Base-by-base conservation (phyloP, 1,140 invertebrate genomes). In the Aphaenogaster ashmeadi region DNA sequence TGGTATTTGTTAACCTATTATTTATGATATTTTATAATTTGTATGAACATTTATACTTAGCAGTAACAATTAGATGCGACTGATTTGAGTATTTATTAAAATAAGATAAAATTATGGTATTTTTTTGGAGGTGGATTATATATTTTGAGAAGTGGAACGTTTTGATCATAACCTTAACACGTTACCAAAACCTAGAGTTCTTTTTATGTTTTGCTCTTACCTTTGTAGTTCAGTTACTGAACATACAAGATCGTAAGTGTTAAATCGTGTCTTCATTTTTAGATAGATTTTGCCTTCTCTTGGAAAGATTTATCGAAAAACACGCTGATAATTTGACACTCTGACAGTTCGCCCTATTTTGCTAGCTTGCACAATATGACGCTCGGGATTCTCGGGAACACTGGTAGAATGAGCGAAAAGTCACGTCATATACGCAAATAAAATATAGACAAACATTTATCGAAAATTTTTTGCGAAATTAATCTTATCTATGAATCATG, bases 241-340 rank as follows among this genome's bases (percentile, higher is more conserved):
- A 92, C 98, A 98, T 86, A 98, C 97, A 80, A 99, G 97, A 96
- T 99, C 99, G 92, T 98, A 98, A 0, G 98, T 98, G 93, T 98
- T 98, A 95, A 99, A 99, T 94, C 98, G 96, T 13, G 97, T 97
- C 96, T 99, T 99, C 98, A 99, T 99, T 93, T 95, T 97, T 33
- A 27, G 9, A 36, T 0, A 9, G 33, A 18, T 67, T 21, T 47
- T 60, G 41, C 15, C 78, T 21, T 15, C 41, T 36, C n/a, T 36
- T 15, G 27, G 18, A 54, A 60, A 74, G 44, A 78, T 13, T 75
- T 41, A 74, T 36, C 15, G 9, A 33, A 52, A 79, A 50, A 38
- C 33, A 38, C 38, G 0, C n/a, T 54, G 38, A 41, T 13, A 50
- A 5, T 36, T 86, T 33, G 8, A 50, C 6, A 5, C 9, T 58